A percentile compares a stretch with the other conserved stretches of the same genome.
These are phyloP conservation scores for Erannis defoliaria DNA, from an alignment of 2,888 invertebrate species.

Conservation along the genomic window DNA sequence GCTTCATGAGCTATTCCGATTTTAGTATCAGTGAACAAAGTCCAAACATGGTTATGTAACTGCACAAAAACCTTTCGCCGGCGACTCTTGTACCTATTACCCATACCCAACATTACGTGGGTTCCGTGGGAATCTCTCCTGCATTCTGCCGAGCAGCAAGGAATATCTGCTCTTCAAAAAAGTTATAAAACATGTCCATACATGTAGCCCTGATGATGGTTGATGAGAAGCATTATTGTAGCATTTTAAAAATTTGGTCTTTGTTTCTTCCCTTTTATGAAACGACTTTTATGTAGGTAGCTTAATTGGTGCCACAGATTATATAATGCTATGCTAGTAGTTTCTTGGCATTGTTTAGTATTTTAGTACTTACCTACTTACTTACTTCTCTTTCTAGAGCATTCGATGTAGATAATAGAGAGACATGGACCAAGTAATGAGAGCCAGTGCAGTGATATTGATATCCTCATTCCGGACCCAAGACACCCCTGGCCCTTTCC, in stretches of 20 bases:
- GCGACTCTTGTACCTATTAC: slow-evolving; percentile 70
- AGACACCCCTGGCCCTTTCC: no score
- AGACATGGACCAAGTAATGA: no score
- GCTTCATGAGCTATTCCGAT: not conserved
- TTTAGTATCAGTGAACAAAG: not conserved
- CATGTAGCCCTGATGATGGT: slow-evolving; percentile 57
- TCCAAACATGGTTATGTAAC: slow-evolving; percentile 46
- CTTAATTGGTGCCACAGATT: no score
- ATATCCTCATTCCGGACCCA: no score
- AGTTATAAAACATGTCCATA: slow-evolving; percentile 56
- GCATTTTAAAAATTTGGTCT: slow-evolving; percentile 22
- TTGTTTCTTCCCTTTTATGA: not conserved
- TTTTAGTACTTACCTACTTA: no score
- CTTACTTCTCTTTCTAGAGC: no score
- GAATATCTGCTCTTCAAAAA: slow-evolving; percentile 52
- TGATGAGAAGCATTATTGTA: slow-evolving; percentile 48
- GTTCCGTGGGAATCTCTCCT: slow-evolving; percentile 68
- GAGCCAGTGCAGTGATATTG: no score
- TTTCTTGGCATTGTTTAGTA: no score
- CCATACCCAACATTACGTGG: slow-evolving; percentile 54
- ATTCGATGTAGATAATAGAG: no score
- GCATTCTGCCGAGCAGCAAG: slow-evolving; percentile 55
- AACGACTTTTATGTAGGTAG: no score
- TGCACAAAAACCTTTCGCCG: slow-evolving; percentile 59
- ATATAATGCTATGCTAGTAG: no score